Evolutionary conservation across 2,797 vertebrate species (phyloP).

Genomic region (Platalea minor): DNA sequence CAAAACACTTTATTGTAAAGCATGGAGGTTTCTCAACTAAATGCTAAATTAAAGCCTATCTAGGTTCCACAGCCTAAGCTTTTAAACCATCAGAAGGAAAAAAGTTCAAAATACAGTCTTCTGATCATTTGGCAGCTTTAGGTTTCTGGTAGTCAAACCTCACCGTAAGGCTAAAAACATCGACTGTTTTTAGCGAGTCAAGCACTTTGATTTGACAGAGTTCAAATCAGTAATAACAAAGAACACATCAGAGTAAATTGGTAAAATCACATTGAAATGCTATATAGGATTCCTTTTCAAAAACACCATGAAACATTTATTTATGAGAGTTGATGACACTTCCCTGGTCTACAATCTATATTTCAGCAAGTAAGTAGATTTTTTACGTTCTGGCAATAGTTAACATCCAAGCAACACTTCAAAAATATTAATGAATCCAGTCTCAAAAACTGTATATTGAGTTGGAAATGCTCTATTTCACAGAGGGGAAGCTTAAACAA

Average conservation of each 20-base stretch:
- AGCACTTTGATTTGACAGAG: not conserved
- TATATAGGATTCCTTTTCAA: not conserved
- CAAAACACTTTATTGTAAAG: not conserved
- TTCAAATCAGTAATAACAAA: slow-evolving; percentile 18
- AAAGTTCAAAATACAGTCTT: not conserved
- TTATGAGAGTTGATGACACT: not conserved
- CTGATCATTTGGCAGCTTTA: not conserved
- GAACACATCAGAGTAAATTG: not conserved
- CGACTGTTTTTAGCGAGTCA: not conserved
- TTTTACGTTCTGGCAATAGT: not conserved
- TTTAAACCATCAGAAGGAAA: not conserved
- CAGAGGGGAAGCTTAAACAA: not conserved
- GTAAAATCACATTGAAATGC: not conserved
- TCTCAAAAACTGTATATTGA: not conserved
- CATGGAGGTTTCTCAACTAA: not conserved
- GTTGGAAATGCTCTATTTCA: not conserved
- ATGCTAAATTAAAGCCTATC: not conserved
- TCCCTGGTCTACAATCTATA: not conserved
- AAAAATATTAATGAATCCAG: not conserved
- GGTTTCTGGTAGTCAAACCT: not conserved
- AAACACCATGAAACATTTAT: not conserved
- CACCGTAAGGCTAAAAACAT: not conserved
- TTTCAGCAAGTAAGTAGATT: not conserved
- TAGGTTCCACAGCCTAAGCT: not conserved
- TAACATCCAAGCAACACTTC: not conserved